A percentile compares a stretch with the other conserved stretches of the same genome.
Evolutionary conservation across 2,888 invertebrate species (phyloP).

Genomic region (Eristalinus sepulchralis): DNA sequence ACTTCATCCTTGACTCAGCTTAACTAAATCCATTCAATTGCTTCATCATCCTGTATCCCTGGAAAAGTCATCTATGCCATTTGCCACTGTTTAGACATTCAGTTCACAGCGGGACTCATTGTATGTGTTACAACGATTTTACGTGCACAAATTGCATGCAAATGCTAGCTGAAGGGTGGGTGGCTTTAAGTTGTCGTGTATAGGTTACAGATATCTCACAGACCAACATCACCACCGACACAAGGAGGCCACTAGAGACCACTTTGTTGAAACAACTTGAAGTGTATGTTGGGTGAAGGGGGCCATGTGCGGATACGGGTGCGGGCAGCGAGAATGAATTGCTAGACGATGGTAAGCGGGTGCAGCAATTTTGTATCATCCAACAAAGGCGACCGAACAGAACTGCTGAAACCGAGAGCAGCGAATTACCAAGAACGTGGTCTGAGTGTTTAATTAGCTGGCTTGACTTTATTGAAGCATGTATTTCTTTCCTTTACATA

Average conservation of each 20-base stretch:
- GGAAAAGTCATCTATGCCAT: conserved; percentile 66
- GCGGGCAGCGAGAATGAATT: conserved; percentile 32
- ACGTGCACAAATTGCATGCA: conserved; percentile 72
- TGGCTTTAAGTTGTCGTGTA: conserved; percentile 57
- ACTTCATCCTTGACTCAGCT: conserved; percentile 66
- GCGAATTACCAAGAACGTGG: conserved; percentile 71
- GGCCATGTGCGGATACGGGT: conserved; percentile 10
- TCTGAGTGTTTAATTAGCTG: conserved; percentile 70
- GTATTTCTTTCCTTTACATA: conserved; percentile 64
- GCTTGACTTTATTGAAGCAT: conserved; percentile 67
- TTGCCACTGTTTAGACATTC: conserved; percentile 71
- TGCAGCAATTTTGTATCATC: conserved; percentile 70
- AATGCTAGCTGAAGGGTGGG: conserved; percentile 67
- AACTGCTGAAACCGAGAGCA: conserved; percentile 70
- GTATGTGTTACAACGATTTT: conserved; percentile 72
- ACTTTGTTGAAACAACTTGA: conserved; percentile 68
- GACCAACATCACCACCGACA: conserved; percentile 65
- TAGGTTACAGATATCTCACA: conserved; percentile 68
- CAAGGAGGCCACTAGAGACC: conserved; percentile 70
- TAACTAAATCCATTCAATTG: conserved; percentile 70
- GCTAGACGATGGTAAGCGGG: conserved; percentile 64
- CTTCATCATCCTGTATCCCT: conserved; percentile 66
- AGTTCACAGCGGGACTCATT: conserved; percentile 71
- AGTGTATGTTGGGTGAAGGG: conserved; percentile 23
- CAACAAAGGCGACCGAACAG: conserved; percentile 67